These are phyloP conservation scores for Dicaeum eximium DNA, from an alignment of 2,113 vertebrate genomes.

Conservation along the genomic window DNA sequence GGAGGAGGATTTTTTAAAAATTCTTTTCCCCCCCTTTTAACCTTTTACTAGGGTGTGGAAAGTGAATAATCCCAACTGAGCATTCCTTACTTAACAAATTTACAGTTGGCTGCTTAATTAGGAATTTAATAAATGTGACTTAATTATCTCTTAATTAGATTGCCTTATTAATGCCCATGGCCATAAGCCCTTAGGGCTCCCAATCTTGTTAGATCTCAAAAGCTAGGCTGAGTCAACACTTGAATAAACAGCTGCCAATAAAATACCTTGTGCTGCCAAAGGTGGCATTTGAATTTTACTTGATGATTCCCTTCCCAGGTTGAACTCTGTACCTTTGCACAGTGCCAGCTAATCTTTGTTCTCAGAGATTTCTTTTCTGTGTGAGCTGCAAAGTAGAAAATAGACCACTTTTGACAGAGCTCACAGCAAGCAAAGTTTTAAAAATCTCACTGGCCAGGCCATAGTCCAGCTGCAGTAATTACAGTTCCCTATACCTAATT, in stretches of 20 bases:
- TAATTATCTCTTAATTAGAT: constrained; percentile 53
- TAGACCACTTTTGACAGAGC: not conserved
- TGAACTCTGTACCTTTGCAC: not conserved
- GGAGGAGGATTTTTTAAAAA: not conserved
- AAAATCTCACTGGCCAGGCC: not conserved
- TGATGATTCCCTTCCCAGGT: not conserved
- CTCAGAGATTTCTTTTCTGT: not conserved
- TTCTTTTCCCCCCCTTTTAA: not conserved
- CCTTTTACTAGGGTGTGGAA: constrained; percentile 20
- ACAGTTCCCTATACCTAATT: not conserved
- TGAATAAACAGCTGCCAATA: constrained; percentile 26
- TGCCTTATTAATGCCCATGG: constrained; percentile 43
- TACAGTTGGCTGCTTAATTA: constrained; percentile 56
- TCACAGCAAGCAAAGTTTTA: not conserved
- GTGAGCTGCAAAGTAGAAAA: not conserved
- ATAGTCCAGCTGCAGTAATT: not conserved
- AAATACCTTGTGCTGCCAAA: not conserved
- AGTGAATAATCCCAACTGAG: constrained; percentile 14
- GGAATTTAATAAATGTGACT: constrained; percentile 55
- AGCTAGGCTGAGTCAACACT: constrained; percentile 23
- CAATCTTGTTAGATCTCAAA: constrained; percentile 13
- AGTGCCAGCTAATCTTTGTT: not conserved
- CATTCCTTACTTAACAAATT: constrained; percentile 25
- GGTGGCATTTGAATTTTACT: not conserved
- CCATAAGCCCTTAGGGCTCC: not conserved